Base-by-base conservation (phyloP, 53 echinoderm and acorn worm species). In the Hippasteria phrygiana region DNA sequence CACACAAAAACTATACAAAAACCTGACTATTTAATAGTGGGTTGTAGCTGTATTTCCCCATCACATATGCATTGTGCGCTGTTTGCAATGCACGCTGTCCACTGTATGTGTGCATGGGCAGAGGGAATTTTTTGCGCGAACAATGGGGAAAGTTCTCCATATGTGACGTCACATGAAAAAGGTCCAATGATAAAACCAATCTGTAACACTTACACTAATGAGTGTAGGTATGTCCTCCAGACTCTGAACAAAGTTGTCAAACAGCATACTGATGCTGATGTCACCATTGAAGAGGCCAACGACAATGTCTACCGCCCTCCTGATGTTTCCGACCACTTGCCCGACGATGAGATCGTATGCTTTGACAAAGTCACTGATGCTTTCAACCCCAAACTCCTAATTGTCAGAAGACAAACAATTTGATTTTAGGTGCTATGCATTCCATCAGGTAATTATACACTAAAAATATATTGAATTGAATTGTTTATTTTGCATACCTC, bases 361-460 rank as follows among this genome's bases (percentile, higher is more conserved):
- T 43, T 55, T 87, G 37, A 16, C 62, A 6, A 87, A 56, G 40
- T 87, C 87, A 33, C 9, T 37, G 13, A 87, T 24, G 69, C 54
- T n/a, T 13, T 70, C 54, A 9, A 70, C 48, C 17, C 47, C 71
- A 72, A 87, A 87, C 36, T 83, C 83, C 83, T 83, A 46, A 56
- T 50, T 75, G 32, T 13, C 17, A 50, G 1, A 46, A 50, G n/a
- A 74, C 37, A 71, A 38, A 71, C n/a, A 1, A 71, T 10, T 11
- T 38, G 13, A 5, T n/a, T n/a, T 20, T 5, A 6, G 67, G 3
- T 28, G 11, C 3, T 20, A 5, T 8, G 6, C 5, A 67, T 20
- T 59, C 17, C 4, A 24, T 59, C 4, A 18, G 9, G 4, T 20
- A 18, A 18, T 59, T 18, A 24, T 18, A n/a, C n/a, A n/a, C n/a